Percentiles rank a stretch among this genome's conserved stretches.
These are phyloP conservation scores for Sipha flava DNA, from an alignment of 1,140 invertebrate species.

Conservation along the genomic window DNA sequence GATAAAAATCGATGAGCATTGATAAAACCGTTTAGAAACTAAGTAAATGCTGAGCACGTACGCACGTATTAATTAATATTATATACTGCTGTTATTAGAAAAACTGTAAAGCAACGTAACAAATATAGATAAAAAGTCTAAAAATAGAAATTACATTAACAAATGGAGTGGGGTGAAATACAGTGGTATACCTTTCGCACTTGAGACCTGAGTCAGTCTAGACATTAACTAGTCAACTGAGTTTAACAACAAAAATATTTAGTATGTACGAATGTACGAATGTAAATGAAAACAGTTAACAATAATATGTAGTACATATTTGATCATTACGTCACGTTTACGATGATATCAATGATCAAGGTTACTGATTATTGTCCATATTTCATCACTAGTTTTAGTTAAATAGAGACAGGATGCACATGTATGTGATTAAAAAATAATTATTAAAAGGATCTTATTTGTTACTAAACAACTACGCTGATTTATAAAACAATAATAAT, in stretches of 20 bases:
- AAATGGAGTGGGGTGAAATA: not conserved
- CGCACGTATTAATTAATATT: not conserved
- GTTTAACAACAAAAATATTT: too few relatives aligned
- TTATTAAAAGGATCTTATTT: not conserved
- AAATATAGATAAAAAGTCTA: constrained; percentile 8
- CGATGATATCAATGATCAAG: not conserved
- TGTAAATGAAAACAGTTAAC: too few relatives aligned
- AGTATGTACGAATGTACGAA: too few relatives aligned
- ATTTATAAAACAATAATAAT: too few relatives aligned
- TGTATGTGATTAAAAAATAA: not conserved
- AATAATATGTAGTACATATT: not conserved
- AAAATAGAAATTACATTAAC: not conserved
- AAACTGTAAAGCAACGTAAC: not conserved
- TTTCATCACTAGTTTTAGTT: constrained; percentile 4
- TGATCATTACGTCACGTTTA: not conserved
- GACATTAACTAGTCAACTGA: too few relatives aligned
- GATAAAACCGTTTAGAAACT: not conserved
- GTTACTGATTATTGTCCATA: not conserved
- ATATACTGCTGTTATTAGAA: not conserved
- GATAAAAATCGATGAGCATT: not conserved
- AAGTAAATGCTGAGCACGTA: not conserved
- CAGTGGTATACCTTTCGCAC: too few relatives aligned
- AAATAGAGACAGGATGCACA: not conserved
- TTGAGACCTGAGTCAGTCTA: too few relatives aligned
- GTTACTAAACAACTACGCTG: too few relatives aligned